Percentiles rank a stretch among this genome's conserved stretches.
Evolutionary conservation across 2,113 vertebrate genomes (phyloP).

Genomic region (Candoia aspera): DNA sequence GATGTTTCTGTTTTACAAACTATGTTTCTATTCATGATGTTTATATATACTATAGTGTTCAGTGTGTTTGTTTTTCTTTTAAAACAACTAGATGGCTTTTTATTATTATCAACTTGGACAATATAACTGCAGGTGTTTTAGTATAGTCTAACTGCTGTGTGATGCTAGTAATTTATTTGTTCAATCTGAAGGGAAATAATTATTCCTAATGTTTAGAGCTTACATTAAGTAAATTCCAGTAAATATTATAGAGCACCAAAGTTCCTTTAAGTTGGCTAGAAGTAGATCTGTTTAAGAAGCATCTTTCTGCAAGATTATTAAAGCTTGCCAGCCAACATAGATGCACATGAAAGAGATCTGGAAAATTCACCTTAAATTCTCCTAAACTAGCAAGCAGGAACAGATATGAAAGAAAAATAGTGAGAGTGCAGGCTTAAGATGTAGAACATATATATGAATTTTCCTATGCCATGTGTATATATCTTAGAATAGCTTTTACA

Average conservation of each 20-base stretch:
- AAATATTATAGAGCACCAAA: neutral
- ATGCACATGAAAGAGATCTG: neutral
- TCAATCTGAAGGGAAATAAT: constrained; percentile 17
- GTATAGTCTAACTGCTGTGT: fast-evolving
- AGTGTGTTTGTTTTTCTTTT: neutral
- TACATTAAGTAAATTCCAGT: fast-evolving
- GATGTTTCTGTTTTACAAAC: too few relatives aligned
- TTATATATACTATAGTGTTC: neutral
- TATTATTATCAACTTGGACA: neutral
- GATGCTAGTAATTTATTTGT: neutral
- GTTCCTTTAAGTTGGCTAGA: neutral
- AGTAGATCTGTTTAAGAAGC: neutral
- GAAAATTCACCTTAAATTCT: constrained; percentile 8
- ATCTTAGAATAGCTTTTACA: constrained; percentile 30
- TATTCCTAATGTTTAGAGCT: neutral
- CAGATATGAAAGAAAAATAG: neutral
- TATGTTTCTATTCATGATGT: neutral
- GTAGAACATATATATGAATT: constrained; percentile 33
- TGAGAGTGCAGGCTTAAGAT: neutral
- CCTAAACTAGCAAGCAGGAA: constrained; percentile 7
- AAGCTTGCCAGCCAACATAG: neutral
- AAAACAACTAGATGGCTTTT: neutral
- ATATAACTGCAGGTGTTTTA: neutral
- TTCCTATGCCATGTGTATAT: neutral
- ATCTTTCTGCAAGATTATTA: neutral